Evolutionary conservation across 2,888 invertebrate species (phyloP), one percentile per base, ranked within the genome.

Genomic region (Eurois occulta): DNA sequence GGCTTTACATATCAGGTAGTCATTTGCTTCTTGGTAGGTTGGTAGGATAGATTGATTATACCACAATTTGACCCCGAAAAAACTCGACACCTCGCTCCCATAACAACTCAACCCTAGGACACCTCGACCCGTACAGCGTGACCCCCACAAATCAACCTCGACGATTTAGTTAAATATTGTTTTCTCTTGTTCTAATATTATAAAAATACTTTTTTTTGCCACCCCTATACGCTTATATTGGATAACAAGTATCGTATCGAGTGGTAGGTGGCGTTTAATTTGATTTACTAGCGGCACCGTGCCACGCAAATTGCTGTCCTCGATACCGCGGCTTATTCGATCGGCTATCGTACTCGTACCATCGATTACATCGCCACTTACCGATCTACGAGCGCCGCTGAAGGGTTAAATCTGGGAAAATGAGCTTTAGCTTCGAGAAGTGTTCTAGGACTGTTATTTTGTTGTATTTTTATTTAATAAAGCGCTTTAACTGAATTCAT

Each of bases 271-370:
- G 90, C 87, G 91, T 91, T 92, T 92, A 92, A 90, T 92, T 92
- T 93, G 92, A 93, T 93, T 92, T 93, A 93, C 90, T 84, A 79
- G 83, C 84, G 85, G 90, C 85, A 74, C 60, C 80, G 80, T 80
- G 80, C 83, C 82, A 75, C 86, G 89, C 90, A 91, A 92, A 92
- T 92, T 90, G 87, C 85, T 67, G 75, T 81, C 86, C 86, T 83
- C 85, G 81, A 74, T 86, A 78, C 81, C 70, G 72, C 70, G 52
- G 79, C 75, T 77, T 32, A 75, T 78, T 78, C 78, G 75, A 74
- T 80, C 64, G 67, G 32, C 73, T 80, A 85, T 85, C 84, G 28
- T 32, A 70, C 74, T 85, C 84, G 28, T 32, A 70, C 74, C 58
- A 85, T 85, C 74, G 66, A 85, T 85, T 66, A 64, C 75, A 77